Percentiles rank a stretch among this genome's conserved stretches.
Evolutionary conservation across 23 tunicate genomes (phyloP).

Genomic region (Aplidium turbinatum): DNA sequence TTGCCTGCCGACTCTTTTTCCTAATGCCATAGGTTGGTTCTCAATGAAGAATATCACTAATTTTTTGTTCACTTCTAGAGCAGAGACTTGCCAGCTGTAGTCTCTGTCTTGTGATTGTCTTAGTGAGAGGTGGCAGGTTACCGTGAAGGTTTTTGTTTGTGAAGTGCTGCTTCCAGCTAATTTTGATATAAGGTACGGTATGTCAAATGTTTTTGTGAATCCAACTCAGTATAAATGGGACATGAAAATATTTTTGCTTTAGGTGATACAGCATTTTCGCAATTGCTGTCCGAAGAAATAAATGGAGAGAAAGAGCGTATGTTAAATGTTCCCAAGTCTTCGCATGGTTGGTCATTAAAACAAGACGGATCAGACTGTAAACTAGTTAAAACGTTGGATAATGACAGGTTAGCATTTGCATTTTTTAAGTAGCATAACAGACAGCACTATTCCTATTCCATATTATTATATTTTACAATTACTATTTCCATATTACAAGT

Average conservation of each 20-base stretch:
- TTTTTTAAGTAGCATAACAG: neutral
- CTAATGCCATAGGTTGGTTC: no score
- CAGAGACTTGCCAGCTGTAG: no score
- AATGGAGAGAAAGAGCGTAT: constrained; percentile 40
- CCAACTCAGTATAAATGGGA: no score
- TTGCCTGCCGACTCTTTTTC: no score
- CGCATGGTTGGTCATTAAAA: constrained; percentile 47
- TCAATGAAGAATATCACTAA: no score
- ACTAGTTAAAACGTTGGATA: constrained; percentile 11
- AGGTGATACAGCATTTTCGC: constrained; percentile 55
- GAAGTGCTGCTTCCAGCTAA: no score
- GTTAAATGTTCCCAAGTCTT: constrained; percentile 19
- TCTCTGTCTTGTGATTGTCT: no score
- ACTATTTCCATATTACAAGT: neutral
- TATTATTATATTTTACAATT: neutral
- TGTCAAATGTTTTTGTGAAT: no score
- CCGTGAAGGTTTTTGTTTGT: no score
- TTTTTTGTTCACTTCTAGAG: no score
- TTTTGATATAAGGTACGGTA: no score
- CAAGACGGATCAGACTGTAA: constrained; percentile 52
- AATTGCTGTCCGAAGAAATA: constrained; percentile 48
- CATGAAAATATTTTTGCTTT: neutral
- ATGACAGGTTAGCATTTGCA: constrained; percentile 7
- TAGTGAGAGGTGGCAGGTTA: no score
- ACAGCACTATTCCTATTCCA: neutral